A percentile compares a stretch with the other conserved stretches of the same genome.
phyloP scores from a whole-genome alignment of 2,113 vertebrate genomes.

The Litocranius walleri region DNA sequence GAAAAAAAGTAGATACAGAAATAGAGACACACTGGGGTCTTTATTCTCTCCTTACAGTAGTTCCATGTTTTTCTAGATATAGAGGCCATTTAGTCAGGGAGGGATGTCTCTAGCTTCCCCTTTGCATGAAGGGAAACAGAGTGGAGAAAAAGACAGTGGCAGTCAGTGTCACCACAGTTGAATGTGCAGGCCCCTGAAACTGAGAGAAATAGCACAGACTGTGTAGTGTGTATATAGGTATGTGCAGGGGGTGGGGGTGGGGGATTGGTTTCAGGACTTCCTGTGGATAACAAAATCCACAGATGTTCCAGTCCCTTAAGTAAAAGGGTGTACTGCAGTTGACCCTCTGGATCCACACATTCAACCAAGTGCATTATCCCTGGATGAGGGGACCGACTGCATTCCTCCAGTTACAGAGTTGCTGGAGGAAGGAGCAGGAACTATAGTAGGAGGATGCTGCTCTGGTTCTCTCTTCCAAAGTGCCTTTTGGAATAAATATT shows the following conservation, averaged over 20 bases:
- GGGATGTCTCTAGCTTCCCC: slow-evolving; percentile 46
- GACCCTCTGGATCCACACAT: background rate
- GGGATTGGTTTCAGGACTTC: background rate
- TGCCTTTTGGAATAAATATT: background rate
- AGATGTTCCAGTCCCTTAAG: background rate
- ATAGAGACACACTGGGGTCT: slow-evolving; percentile 4
- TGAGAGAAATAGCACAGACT: background rate
- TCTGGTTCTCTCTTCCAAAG: background rate
- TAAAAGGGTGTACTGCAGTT: background rate
- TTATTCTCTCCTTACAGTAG: slow-evolving; percentile 25
- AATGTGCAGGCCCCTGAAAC: background rate
- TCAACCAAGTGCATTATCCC: background rate
- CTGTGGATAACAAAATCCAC: background rate
- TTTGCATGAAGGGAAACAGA: background rate
- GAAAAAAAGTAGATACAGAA: slow-evolving; percentile 48
- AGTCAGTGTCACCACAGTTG: background rate
- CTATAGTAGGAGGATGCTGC: background rate
- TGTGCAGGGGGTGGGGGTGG: too few species aligned
- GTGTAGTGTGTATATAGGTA: background rate
- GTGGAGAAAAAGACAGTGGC: background rate
- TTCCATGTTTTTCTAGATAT: background rate
- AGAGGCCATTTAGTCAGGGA: slow-evolving; percentile 41
- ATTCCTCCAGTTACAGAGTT: background rate
- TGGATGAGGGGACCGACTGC: background rate
- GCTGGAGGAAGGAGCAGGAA: background rate